These are phyloP conservation scores for Lithobates sylvaticus DNA, from an alignment of 2,797 vertebrate genomes.

Conservation along the genomic window DNA sequence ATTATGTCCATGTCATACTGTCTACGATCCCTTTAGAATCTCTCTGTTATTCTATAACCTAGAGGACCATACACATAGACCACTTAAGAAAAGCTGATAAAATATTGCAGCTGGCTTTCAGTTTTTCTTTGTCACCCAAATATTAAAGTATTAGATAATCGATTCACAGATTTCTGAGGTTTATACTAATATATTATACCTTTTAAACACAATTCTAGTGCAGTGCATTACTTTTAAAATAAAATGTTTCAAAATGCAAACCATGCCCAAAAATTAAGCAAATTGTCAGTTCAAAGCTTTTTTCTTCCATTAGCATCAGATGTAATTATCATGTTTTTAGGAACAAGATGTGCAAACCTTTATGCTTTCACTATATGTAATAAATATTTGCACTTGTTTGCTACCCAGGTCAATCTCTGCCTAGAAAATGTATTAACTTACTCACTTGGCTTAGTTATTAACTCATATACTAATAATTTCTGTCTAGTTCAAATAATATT, in stretches of 20 bases:
- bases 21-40: too few species aligned
- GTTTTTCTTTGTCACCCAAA: background rate
- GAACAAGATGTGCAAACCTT: background rate
- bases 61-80: too few species aligned
- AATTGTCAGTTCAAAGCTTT: background rate
- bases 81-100: too few species aligned
- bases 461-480: background rate
- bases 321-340: background rate
- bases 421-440: background rate
- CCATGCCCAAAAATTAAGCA: constrained; percentile 2
- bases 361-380: background rate
- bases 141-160: background rate
- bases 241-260: background rate
- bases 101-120: too few species aligned
- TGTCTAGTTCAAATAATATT: background rate
- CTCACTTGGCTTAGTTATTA: background rate
- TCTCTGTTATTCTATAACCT: too few species aligned
- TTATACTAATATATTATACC: background rate
- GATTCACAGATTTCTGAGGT: background rate
- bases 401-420: background rate
- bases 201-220: background rate
- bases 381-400: background rate
- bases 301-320: background rate
- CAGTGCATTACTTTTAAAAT: background rate
- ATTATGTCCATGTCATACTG: too few species aligned